Conservation (phyloP, 2,797 vertebrate genomes). For the Alosa sapidissima region DNA sequence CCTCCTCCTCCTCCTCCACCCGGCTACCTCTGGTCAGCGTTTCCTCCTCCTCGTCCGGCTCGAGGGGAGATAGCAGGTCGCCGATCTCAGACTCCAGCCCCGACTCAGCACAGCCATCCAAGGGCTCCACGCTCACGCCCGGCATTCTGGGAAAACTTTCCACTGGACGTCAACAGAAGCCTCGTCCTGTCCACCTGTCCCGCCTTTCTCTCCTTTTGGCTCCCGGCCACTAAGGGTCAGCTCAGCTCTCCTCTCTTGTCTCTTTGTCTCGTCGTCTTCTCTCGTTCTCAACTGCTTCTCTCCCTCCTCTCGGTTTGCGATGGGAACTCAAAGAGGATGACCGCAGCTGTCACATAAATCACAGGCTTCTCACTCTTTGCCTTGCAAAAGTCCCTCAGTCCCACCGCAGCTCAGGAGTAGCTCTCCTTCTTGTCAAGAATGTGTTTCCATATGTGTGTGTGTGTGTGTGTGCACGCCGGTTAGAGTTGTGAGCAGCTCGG, state of each 20-base stretch:
- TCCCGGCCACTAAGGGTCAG: background rate
- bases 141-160: conserved; percentile 61
- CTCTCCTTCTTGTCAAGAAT: background rate
- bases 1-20: conserved; percentile 50
- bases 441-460: background rate
- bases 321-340: background rate
- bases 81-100: conserved; percentile 63
- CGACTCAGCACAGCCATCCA: conserved; percentile 57
- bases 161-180: background rate
- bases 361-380: background rate
- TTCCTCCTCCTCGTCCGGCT: conserved; percentile 70
- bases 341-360: background rate
- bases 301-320: background rate
- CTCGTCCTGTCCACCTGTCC: background rate
- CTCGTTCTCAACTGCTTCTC: conserved; percentile 36
- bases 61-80: conserved; percentile 60
- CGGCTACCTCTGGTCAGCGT: conserved; percentile 62
- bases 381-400: background rate
- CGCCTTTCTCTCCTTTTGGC: background rate
- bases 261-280: background rate
- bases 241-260: background rate
- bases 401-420: background rate
- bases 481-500: background rate
- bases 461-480: background rate
- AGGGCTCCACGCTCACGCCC: conserved; percentile 70